These are phyloP conservation scores for Adineta ricciae DNA, from an alignment of 2,888 invertebrate genomes.

Conservation along the genomic window DNA sequence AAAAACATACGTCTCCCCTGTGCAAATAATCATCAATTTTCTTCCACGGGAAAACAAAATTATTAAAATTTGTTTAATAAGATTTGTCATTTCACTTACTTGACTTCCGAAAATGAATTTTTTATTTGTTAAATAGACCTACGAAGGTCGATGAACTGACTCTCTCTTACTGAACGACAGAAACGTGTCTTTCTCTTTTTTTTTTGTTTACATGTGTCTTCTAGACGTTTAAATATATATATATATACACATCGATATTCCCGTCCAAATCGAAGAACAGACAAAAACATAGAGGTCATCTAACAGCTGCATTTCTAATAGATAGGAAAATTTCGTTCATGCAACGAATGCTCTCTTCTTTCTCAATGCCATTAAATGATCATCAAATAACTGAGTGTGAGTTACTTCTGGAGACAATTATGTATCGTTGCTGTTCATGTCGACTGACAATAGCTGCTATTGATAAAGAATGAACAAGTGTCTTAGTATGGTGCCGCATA, in stretches of 20 bases:
- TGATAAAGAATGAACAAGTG: neutral
- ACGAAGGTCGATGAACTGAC: neutral
- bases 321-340: neutral
- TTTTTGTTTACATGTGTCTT: neutral
- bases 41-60: neutral
- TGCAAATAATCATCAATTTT: neutral
- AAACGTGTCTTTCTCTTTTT: neutral
- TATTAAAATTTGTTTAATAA: neutral
- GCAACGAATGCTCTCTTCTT: neutral
- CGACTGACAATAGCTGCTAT: neutral
- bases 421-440: neutral
- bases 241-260: neutral
- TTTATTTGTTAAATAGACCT: neutral
- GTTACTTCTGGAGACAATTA: neutral
- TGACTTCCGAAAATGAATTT: neutral
- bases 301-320: neutral
- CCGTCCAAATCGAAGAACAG: neutral
- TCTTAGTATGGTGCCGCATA: neutral
- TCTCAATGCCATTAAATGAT: neutral
- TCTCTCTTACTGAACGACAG: neutral
- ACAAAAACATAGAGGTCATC: conserved; percentile 2
- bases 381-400: neutral
- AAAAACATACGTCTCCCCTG: neutral
- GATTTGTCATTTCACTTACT: neutral
- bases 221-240: neutral